Base-by-base conservation (phyloP, 2,797 vertebrate species). In the Malacoctenus gilli region DNA sequence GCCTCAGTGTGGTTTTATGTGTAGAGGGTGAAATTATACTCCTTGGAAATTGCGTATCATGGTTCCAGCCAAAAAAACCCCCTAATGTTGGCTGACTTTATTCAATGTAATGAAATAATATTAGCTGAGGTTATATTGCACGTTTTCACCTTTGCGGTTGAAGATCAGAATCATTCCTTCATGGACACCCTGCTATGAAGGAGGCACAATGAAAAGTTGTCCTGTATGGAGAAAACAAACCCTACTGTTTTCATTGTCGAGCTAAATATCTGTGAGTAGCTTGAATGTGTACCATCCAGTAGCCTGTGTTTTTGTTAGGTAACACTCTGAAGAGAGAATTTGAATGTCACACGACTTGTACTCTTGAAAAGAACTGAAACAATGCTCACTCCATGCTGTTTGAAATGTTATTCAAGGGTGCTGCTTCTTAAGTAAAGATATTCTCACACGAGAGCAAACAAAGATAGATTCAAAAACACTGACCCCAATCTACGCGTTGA, bases 391-490 rank as follows among this genome's bases (percentile, higher is more conserved):
- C 25, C 34, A 18, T 28, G 19, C 18, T 19, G 9, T 56, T 35
- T 50, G 9, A 56, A 56, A 21, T 23, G 47, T 13, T 30, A 1
- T 41, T n/a, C 15, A 30, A 1, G n/a, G 18, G 8, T 37, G 8
- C 4, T 35, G 16, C 51, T 36, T 47, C 42, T 36, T 5, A 21
- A 30, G 23, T 35, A 19, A 34, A 44, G 30, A 12, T 12, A 32
- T 8, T 32, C 30, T 32, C 11, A 28, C 25, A 28, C 4, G n/a
- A n/a, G n/a, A n/a, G n/a, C n/a, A 28, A 28, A 28, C 14, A 35
- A 44, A 68, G 28, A 21, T 6, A 36, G 5, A 42, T 28, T 44
- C 52, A n/a, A 18, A 43, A n/a, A 71, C 15, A 28, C 31, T 64
- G n/a, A 59, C 41, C 21, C 9, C 19, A 22, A 57, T 43, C 48